Base-by-base conservation (phyloP, 2,888 invertebrate species). In the Lasioglossum morio region DNA sequence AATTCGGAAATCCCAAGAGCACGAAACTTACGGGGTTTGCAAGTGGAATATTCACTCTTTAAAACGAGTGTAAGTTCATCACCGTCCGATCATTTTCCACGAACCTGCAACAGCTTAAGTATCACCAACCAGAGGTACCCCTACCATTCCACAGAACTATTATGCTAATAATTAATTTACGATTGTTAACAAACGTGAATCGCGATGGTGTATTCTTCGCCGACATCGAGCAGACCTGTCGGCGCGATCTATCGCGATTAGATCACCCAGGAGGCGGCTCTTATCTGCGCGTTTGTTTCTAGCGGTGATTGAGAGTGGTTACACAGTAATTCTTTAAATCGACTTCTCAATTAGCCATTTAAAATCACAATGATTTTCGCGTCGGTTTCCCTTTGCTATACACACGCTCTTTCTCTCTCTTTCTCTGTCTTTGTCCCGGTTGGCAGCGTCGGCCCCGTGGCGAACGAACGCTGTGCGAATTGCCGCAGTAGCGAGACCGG, bases 401-500 rank as follows among this genome's bases (percentile, higher is more conserved):
- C 40, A 73, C 46, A 27, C n/a, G 27, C 27, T 27, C 27, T 5
- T 12, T 60, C 0, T 60, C 4, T 27, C 60, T 57, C n/a, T 57
- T 5, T 57, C 19, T 60, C 27, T 16, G 27, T 60, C 60, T 60
- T 27, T 60, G 60, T 60, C 60, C 60, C 60, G 60, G 27, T 60
- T 60, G 60, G 60, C 27, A 60, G 60, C 60, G 60, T 66, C 66
- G 8, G 66, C 34, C 34, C 34, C 66, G 66, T 34, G 48, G 73
- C 46, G 73, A 74, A 74, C 46, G 73, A 53, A 46, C 73, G 46
- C 53, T 74, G 48, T 74, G 73, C 73, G 73, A 53, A 46, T 74
- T 60, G 84, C 79, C 85, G 89, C 88, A 87, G 88, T 85, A 88
- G 90, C 88, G 66, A 77, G 85, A 78, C 81, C 87, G 72, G 87